Evolutionary conservation across 2,113 vertebrate genomes (phyloP), one percentile per base, ranked within the genome.

Genomic region (Tachuris rubrigastra): DNA sequence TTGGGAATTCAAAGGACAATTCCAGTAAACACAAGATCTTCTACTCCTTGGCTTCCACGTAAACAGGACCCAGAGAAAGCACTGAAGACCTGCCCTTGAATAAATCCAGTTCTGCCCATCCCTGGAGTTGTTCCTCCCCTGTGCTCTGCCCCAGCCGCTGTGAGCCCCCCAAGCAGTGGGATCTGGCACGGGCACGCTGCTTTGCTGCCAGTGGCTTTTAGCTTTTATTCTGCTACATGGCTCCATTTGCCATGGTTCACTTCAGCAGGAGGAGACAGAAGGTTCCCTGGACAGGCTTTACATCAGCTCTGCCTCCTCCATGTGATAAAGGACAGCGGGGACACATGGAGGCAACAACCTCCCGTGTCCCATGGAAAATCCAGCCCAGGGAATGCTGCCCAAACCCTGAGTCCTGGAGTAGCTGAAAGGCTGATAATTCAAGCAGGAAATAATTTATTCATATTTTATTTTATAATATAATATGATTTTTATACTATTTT

Each of bases 321-420:
- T 0, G 1, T 0, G 22, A 31, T 41, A 41, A 8, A 19, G 37
- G 59, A 25, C 47, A 14, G 24, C n/a, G 20, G 56, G 62, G 35
- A 18, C 33, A 8, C 3, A 0, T 0, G 37, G 8, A 18, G 66
- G 50, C 10, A 16, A 7, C 4, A 9, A 19, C 6, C 17, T n/a
- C 27, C 25, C 1, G 1, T 2, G 19, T 3, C n/a, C 59, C 4
- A 1, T 9, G 31, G 41, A 5, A n/a, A 12, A 14, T 7, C 12
- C 60, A 28, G 46, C 20, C 31, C 3, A 14, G 49, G 58, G 25
- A 39, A 14, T 0, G 16, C 39, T 7, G n/a, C 10, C n/a, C 2
- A 1, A 35, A 10, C 31, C 1, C 0, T 6, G 33, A 8, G 24
- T 7, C 49, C 7, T 2, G 23, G 22, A 55, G 47, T 1, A 8